These are phyloP conservation scores for Campoletis sonorensis DNA, from an alignment of 1,140 invertebrate genomes.

Conservation along the genomic window DNA sequence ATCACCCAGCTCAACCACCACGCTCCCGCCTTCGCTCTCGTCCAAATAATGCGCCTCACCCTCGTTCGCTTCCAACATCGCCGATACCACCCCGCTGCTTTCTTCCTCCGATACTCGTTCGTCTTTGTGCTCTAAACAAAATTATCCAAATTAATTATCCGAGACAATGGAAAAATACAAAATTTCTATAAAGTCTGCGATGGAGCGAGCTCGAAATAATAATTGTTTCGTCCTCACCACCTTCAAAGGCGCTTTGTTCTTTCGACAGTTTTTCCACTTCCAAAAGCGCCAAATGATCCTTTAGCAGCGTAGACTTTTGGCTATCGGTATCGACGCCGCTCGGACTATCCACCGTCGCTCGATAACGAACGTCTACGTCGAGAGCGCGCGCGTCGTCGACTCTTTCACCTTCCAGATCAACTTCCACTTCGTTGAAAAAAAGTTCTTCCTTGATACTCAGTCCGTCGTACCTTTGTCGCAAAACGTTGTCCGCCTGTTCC, in stretches of 20 bases:
- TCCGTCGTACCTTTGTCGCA: conserved; percentile 76
- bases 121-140: neutral
- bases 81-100: neutral
- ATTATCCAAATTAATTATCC: too few relatives aligned
- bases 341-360: conserved; percentile 53
- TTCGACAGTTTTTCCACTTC: conserved; percentile 65
- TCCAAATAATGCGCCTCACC: conserved; percentile 20
- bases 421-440: conserved; percentile 72
- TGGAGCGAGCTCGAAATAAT: too few relatives aligned
- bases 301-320: conserved; percentile 61
- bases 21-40: conserved; percentile 16
- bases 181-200: too few relatives aligned
- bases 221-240: too few relatives aligned
- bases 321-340: conserved; percentile 46
- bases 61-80: conserved; percentile 4
- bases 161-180: too few relatives aligned
- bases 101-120: neutral
- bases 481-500: conserved; percentile 79
- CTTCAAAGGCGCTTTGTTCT: conserved; percentile 49
- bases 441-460: conserved; percentile 70
- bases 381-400: conserved; percentile 55
- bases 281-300: conserved; percentile 68
- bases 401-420: conserved; percentile 66
- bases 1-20: neutral
- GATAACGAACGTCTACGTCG: conserved; percentile 59